Percentiles rank a stretch among this genome's conserved stretches.
These are phyloP conservation scores for Caenorhabditis remanei DNA, from an alignment of 1,140 invertebrate genomes.

Conservation along the genomic window DNA sequence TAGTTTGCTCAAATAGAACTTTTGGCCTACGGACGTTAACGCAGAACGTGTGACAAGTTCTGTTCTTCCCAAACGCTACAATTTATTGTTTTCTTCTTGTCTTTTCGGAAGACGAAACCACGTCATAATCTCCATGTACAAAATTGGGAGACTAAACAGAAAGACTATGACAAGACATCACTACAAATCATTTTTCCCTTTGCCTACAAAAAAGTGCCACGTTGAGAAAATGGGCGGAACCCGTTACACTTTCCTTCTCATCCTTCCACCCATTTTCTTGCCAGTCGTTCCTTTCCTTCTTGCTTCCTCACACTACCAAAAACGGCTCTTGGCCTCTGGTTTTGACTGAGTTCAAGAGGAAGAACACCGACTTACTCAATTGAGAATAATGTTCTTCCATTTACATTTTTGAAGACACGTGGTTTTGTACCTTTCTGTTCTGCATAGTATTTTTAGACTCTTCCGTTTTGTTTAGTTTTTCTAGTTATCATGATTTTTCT, in stretches of 20 bases:
- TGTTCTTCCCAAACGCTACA: background rate
- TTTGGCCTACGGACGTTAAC: background rate
- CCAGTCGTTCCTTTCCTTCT: background rate
- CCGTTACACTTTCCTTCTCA: constrained; percentile 26
- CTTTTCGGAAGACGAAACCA: background rate
- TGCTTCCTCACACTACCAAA: constrained; percentile 14
- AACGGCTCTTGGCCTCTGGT: constrained; percentile 22
- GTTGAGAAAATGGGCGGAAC: constrained; percentile 19
- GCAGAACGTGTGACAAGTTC: background rate
- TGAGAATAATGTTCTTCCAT: background rate
- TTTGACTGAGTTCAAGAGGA: background rate
- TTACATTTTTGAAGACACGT: background rate
- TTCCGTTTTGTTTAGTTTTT: background rate
- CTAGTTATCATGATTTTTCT: background rate
- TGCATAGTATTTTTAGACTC: background rate
- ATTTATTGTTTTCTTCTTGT: background rate
- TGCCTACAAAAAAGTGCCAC: background rate
- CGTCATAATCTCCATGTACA: background rate
- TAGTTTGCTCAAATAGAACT: background rate
- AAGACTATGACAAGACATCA: background rate
- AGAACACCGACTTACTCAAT: background rate
- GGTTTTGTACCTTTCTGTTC: constrained; percentile 9
- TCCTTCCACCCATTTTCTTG: constrained; percentile 36
- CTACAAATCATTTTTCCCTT: constrained; percentile 9
- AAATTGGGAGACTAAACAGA: too few species aligned